phyloP scores from a whole-genome alignment of 1,140 invertebrate genomes.

The Octopus bimaculoides region DNA sequence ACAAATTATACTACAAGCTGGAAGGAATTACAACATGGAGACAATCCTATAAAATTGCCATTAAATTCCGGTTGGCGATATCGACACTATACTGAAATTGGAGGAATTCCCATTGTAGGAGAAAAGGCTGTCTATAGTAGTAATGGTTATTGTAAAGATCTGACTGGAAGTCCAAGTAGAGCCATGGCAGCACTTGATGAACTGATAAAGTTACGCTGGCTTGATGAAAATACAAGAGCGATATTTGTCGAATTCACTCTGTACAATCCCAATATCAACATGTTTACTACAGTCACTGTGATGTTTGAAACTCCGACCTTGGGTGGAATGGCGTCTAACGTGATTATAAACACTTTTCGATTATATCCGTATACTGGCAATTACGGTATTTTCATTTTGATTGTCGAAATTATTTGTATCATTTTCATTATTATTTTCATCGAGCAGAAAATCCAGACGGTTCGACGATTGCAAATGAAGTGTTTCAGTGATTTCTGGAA shows the following conservation, averaged over 20 bases:
- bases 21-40: conserved; percentile 14
- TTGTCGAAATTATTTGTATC: conserved; percentile 43
- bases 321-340: conserved; percentile 27
- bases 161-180: conserved; percentile 48
- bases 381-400: conserved; percentile 48
- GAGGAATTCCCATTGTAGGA: conserved; percentile 51
- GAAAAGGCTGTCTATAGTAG: conserved; percentile 57
- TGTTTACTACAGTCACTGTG: conserved; percentile 41
- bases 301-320: conserved; percentile 39
- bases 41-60: conserved; percentile 4
- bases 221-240: conserved; percentile 58
- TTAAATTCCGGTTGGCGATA: conserved; percentile 39
- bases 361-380: conserved; percentile 46
- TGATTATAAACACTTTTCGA: conserved; percentile 33
- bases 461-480: conserved; percentile 28
- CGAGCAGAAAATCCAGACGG: conserved; percentile 27
- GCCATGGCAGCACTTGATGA: conserved; percentile 43
- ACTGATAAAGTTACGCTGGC: conserved; percentile 55
- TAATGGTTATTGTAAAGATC: conserved; percentile 59
- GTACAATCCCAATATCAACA: conserved; percentile 58
- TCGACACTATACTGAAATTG: conserved; percentile 28
- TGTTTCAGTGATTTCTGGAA: conserved; percentile 56
- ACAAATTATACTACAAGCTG: conserved; percentile 33
- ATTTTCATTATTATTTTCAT: conserved; percentile 46
- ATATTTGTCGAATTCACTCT: conserved; percentile 61